A percentile compares a stretch with the other conserved stretches of the same genome.
Conservation (phyloP, 2,888 invertebrate genomes). For the Alitta virens region DNA sequence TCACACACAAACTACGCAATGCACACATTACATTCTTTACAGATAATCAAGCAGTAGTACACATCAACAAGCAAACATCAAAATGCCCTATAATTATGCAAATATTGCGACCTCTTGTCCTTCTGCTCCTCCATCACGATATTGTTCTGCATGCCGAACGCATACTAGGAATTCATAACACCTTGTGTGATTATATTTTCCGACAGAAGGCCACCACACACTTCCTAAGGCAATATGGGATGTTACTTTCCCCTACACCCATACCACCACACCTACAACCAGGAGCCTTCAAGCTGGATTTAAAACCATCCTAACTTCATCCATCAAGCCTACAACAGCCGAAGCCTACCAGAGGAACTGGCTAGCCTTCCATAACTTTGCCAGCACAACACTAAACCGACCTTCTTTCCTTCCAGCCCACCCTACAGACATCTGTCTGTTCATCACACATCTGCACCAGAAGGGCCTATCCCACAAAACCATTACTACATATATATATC, state of each 20-base stretch:
- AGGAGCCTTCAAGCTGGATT: background rate
- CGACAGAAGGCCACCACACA: background rate
- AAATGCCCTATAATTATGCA: no score
- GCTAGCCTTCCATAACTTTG: background rate
- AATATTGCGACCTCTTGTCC: background rate
- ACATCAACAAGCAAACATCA: background rate
- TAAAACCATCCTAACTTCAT: background rate
- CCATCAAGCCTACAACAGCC: background rate
- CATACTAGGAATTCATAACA: background rate
- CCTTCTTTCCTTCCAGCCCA: background rate
- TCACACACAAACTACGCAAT: background rate
- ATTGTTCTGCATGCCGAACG: background rate
- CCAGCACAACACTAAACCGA: background rate
- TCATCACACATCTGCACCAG: background rate
- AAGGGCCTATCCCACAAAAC: background rate
- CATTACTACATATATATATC: background rate
- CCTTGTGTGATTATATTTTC: background rate
- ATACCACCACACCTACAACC: background rate
- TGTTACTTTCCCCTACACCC: background rate
- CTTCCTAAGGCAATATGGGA: background rate
- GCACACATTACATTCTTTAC: background rate
- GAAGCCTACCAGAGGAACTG: background rate
- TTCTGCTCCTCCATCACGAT: background rate
- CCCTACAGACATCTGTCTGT: background rate
- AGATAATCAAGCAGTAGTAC: background rate